phyloP scores from a whole-genome alignment of 2,113 vertebrate genomes.

The Ardeotis arabs region DNA sequence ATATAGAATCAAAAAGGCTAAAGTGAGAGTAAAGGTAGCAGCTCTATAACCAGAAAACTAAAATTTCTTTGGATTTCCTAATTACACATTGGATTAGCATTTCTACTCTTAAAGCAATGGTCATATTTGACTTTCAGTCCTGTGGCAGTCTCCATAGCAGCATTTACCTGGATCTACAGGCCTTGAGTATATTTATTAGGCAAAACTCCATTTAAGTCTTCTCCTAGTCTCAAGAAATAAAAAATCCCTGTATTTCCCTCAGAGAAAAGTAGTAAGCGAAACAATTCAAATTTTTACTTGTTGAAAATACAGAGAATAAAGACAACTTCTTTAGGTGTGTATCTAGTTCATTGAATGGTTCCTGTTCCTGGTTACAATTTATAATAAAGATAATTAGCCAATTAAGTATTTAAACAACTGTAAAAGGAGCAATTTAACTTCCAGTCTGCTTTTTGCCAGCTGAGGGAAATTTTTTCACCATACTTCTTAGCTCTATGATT shows the following conservation, averaged over 20 bases:
- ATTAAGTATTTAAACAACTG: neutral
- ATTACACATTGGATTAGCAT: neutral
- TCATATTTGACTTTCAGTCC: neutral
- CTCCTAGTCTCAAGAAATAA: neutral
- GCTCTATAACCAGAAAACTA: neutral
- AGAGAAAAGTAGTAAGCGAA: neutral
- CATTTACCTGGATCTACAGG: neutral
- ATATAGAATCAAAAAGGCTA: neutral
- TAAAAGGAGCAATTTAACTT: neutral
- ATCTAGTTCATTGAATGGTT: neutral
- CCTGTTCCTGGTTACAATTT: neutral
- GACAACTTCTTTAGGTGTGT: neutral
- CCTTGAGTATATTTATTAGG: neutral
- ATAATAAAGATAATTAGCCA: neutral
- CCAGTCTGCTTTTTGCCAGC: neutral
- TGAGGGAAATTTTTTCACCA: neutral
- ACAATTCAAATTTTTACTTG: neutral
- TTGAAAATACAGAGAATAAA: neutral
- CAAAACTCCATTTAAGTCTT: neutral
- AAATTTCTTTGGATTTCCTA: neutral
- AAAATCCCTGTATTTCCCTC: neutral
- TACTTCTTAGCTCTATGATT: neutral
- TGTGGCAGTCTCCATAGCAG: neutral
- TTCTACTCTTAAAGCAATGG: neutral
- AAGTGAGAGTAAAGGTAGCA: neutral